Conservation (phyloP, 2,113 vertebrate genomes). For the Mus pahari region DNA sequence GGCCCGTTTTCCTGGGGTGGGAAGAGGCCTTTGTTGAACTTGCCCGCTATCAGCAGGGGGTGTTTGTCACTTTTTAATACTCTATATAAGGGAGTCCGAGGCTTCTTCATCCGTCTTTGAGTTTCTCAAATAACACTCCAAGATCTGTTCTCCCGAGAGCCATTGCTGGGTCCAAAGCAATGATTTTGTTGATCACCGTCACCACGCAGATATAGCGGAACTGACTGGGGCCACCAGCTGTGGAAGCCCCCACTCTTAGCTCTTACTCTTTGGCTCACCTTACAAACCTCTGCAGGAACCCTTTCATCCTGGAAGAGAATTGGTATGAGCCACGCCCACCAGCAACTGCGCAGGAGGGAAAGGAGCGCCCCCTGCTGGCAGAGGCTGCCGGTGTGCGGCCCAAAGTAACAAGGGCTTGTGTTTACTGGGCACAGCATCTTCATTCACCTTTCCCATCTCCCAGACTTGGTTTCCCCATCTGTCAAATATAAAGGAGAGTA, state of each 20-base stretch:
- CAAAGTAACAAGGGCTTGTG: accelerated
- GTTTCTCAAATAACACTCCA: not conserved
- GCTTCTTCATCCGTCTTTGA: not conserved
- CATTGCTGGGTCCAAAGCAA: not conserved
- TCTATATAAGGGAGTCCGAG: no score
- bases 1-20: not conserved
- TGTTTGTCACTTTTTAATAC: not conserved
- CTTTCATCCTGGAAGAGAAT: accelerated
- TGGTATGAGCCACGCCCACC: accelerated
- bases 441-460: not conserved
- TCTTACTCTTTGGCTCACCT: no score
- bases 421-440: not conserved
- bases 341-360: accelerated
- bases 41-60: accelerated
- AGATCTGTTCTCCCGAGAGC: not conserved
- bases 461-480: not conserved
- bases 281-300: not conserved
- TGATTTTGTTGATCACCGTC: accelerated
- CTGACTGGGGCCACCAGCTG: not conserved
- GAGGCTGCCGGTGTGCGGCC: accelerated
- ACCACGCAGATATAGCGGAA: not conserved
- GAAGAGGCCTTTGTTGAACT: not conserved
- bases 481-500: not conserved
- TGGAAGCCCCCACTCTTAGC: not conserved
- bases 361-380: not conserved